Evolutionary conservation across 92 coral and sea anemone species (phyloP), one percentile per base, ranked within the genome.

Genomic region (Nematostella vectensis): DNA sequence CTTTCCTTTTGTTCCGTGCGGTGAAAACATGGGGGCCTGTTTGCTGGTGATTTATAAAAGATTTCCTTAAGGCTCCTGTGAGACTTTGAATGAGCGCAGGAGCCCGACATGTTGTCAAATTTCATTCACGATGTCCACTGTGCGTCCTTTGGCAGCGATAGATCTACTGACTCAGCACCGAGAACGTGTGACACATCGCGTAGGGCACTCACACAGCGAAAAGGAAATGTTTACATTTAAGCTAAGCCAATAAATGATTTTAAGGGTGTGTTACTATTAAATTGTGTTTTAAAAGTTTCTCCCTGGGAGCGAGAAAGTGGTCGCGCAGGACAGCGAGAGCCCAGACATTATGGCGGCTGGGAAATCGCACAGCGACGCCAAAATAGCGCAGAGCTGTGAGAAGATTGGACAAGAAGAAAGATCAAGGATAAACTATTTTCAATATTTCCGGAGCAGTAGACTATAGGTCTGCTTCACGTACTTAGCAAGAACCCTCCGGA

Each of bases 281-380:
- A 19, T 4, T 17, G 51, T 11, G 51, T 45, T 45, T 45, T 45
- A 10, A 10, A 6, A 11, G 11, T 45, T 11, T 45, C 52, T 17
- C 65, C 21, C 65, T 39, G 65, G 65, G 65, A 59, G 65, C 19
- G 18, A 59, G 25, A 45, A 38, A 50, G 27, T 1, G 23, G 16
- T 23, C 45, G 50, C 65, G 65, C 50, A 50, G 24, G 52, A 45
- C 51, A 11, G 51, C 18, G 4, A 45, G 18, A 22, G 23, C 51
- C 51, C 23, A 45, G 51, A 45, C 51, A 19, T 4, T 6, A 8
- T 6, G 51, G 51, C 51, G 51, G 23, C 51, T 8, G 11, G 51
- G 4, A 45, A 17, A 19, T 11, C 51, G 23, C 51, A 6, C 21
- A 33, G 12, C 51, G 51, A 45, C 9, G 51, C 12, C n/a, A n/a